A percentile compares a stretch with the other conserved stretches of the same genome.
These are phyloP conservation scores for Semaprochilodus insignis DNA, from an alignment of 2,797 vertebrate genomes.

Conservation along the genomic window DNA sequence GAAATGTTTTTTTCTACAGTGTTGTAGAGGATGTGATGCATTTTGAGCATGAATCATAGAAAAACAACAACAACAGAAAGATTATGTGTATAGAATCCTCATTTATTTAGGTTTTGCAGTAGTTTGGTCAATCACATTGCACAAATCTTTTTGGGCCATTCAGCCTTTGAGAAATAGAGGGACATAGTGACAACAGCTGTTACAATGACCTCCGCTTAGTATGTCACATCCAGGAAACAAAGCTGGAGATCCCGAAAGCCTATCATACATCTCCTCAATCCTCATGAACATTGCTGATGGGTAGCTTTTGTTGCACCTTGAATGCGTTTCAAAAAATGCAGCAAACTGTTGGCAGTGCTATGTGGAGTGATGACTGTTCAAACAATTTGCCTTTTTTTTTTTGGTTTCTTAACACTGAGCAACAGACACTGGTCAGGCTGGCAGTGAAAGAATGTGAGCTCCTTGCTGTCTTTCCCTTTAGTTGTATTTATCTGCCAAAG, in stretches of 20 bases:
- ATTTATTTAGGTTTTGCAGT: constrained; percentile 25
- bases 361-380: neutral
- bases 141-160: neutral
- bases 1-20: too few relatives aligned
- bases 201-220: constrained; percentile 22
- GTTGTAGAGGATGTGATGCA: too few relatives aligned
- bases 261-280: constrained; percentile 11
- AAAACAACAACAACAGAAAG: neutral
- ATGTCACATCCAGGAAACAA: constrained; percentile 22
- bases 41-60: neutral
- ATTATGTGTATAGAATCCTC: constrained; percentile 10
- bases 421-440: constrained; percentile 31
- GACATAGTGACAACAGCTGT: neutral
- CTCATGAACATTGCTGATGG: constrained; percentile 17
- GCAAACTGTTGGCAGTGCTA: constrained; percentile 1
- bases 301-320: constrained; percentile 30
- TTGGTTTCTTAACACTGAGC: constrained; percentile 16
- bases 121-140: neutral
- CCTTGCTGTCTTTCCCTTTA: constrained; percentile 11
- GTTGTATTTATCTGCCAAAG: constrained; percentile 10
- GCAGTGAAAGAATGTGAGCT: constrained; percentile 22
- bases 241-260: neutral
- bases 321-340: constrained; percentile 7
- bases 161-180: neutral
- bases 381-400: constrained; percentile 1